Evolutionary conservation across 2,797 vertebrate species (phyloP).

Genomic region (Petrocephalus schoutedeni): DNA sequence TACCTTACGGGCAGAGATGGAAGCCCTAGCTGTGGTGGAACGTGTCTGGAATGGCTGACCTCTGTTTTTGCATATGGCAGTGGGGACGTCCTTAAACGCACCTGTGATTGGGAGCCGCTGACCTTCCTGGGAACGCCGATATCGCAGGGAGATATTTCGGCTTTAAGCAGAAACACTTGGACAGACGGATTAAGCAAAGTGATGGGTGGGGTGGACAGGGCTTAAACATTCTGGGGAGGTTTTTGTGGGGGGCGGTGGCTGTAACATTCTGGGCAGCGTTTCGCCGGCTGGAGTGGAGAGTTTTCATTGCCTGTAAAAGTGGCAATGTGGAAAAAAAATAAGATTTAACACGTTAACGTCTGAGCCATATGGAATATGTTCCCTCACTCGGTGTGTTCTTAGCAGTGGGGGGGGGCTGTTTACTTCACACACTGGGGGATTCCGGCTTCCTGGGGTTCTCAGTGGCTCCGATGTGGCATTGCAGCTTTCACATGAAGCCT

Average conservation of each 20-base stretch:
- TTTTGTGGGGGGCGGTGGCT: background rate
- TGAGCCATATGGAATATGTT: background rate
- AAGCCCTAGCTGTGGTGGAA: background rate
- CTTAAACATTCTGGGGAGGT: background rate
- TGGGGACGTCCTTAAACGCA: background rate
- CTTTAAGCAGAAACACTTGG: background rate
- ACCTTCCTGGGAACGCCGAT: background rate
- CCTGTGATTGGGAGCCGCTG: background rate
- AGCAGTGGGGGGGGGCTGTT: background rate
- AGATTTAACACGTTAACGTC: background rate
- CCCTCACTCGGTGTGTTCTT: background rate
- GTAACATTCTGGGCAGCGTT: background rate
- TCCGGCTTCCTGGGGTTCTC: background rate
- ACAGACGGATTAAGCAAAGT: background rate
- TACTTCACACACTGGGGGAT: background rate
- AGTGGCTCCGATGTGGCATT: background rate
- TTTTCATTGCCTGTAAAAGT: background rate
- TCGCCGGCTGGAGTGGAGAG: background rate
- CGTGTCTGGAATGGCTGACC: background rate
- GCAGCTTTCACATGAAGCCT: background rate
- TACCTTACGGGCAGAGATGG: background rate
- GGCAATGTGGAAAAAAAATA: background rate
- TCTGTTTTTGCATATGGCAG: background rate
- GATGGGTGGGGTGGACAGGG: background rate
- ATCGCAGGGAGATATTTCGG: background rate